These are phyloP conservation scores for Periparus ater DNA, from an alignment of 2,797 vertebrate genomes.

Conservation along the genomic window DNA sequence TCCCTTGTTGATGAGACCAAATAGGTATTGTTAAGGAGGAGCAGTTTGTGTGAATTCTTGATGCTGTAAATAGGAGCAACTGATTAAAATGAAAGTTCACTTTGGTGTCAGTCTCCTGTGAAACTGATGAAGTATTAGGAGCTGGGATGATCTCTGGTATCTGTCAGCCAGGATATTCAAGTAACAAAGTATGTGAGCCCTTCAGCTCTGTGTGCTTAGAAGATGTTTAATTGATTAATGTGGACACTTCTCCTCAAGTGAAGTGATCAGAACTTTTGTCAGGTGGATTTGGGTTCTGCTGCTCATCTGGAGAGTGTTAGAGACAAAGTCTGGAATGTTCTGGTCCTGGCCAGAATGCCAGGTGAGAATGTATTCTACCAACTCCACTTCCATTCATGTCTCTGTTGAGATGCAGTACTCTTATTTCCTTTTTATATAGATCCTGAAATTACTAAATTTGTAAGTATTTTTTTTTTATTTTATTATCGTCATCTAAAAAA, in stretches of 20 bases:
- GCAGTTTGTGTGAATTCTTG: not conserved
- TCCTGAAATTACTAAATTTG: not conserved
- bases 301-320: not conserved
- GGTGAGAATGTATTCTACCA: not conserved
- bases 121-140: not conserved
- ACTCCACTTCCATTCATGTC: not conserved
- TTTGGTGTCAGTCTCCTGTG: not conserved
- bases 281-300: not conserved
- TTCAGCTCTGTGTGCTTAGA: not conserved
- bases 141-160: not conserved
- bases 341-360: not conserved
- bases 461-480: not conserved
- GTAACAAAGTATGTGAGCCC: not conserved
- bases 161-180: not conserved
- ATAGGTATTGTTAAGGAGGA: not conserved
- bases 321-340: not conserved
- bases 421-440: not conserved
- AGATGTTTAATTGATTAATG: not conserved
- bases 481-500: not conserved
- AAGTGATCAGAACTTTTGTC: not conserved
- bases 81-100: not conserved
- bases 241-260: not conserved
- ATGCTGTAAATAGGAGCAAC: not conserved
- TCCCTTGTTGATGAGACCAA: not conserved
- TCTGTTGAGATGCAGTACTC: not conserved